These are phyloP conservation scores for Momotus momota DNA, from an alignment of 2,797 vertebrate genomes.

Conservation along the genomic window DNA sequence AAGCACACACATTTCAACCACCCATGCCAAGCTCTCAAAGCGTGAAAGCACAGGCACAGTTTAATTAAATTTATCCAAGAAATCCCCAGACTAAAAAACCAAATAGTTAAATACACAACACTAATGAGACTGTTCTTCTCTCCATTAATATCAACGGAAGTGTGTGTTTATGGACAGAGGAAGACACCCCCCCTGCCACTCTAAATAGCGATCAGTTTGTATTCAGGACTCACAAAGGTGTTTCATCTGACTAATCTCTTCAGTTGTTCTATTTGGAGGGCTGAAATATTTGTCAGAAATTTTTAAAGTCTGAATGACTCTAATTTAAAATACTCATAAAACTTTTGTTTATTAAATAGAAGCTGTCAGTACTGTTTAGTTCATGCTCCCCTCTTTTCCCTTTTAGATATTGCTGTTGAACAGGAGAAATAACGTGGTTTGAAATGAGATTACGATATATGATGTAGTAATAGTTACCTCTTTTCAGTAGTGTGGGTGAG, in stretches of 20 bases:
- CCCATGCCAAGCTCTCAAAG: background rate
- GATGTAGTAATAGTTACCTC: background rate
- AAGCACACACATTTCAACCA: background rate
- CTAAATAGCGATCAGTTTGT: background rate
- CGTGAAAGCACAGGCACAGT: background rate
- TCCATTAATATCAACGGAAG: background rate
- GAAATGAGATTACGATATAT: background rate
- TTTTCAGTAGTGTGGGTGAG: accelerated
- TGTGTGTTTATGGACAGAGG: background rate
- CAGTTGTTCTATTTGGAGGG: background rate
- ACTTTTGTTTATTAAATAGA: background rate
- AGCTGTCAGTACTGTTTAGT: background rate
- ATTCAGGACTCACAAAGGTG: background rate
- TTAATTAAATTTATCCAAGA: slow-evolving; percentile 26
- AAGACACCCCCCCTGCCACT: background rate
- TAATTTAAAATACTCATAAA: background rate
- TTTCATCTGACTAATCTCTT: background rate
- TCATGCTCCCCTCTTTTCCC: background rate
- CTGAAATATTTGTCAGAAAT: background rate
- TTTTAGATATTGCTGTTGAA: background rate
- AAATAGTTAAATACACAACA: background rate
- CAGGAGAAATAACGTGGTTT: background rate
- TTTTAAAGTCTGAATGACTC: background rate
- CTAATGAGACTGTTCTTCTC: background rate
- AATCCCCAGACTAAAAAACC: background rate